Percentiles rank a stretch among this genome's conserved stretches.
Conservation (phyloP, 2,888 invertebrate species). For the Bhutanitis thaidina region DNA sequence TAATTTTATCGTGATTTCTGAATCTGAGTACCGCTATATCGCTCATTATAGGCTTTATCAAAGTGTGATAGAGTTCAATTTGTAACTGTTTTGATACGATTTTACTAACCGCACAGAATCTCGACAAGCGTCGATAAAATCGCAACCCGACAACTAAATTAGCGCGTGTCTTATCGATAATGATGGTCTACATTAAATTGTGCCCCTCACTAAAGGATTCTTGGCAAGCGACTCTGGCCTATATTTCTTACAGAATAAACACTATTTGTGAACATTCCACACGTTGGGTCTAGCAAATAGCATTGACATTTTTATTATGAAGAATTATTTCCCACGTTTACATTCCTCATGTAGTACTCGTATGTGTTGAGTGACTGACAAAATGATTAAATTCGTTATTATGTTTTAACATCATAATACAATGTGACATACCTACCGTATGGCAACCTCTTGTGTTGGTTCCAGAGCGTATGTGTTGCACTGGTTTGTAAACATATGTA, state of each 20-base stretch:
- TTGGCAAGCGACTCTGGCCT: constrained; percentile 1
- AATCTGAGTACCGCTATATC: neutral
- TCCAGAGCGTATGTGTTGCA: too few relatives aligned
- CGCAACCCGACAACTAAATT: constrained; percentile 49
- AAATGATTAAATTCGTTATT: neutral
- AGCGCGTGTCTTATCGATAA: constrained; percentile 72
- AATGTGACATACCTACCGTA: too few relatives aligned
- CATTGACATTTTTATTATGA: constrained; percentile 63
- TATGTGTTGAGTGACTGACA: constrained; percentile 12
- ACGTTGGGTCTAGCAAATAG: constrained; percentile 41
- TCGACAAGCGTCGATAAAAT: constrained; percentile 30
- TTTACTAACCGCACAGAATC: constrained; percentile 25
- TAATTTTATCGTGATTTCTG: constrained; percentile 10
- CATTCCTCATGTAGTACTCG: constrained; percentile 27
- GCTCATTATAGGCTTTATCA: neutral
- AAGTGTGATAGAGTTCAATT: constrained; percentile 8
- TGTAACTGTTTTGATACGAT: constrained; percentile 2
- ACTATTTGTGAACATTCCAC: constrained; percentile 34
- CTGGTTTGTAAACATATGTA: too few relatives aligned
- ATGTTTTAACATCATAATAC: too few relatives aligned
- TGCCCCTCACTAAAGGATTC: constrained; percentile 6
- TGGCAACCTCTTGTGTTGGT: too few relatives aligned
- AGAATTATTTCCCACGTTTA: constrained; percentile 66
- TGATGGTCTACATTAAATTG: constrained; percentile 50
- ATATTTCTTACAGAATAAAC: neutral